Evolutionary conservation across 2,797 vertebrate genomes (phyloP), one percentile per base, ranked within the genome.

Genomic region (Hypotaenidia philippensis): DNA sequence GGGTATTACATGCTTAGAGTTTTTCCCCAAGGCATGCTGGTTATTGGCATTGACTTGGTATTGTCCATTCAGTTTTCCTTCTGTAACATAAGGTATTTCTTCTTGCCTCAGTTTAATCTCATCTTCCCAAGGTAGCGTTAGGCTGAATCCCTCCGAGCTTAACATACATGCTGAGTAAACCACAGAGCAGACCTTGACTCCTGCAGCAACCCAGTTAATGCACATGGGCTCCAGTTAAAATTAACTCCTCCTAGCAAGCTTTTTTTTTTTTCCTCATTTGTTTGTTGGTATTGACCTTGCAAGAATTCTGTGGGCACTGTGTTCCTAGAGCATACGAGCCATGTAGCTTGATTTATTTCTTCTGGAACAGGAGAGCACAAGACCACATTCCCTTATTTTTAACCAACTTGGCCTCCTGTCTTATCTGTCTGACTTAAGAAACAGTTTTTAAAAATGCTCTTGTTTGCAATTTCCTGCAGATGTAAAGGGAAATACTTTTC

Each of bases 391-490:
- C 44, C 1, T 0, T 47, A 6, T 6, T 71, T 75, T 53, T 71
- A n/a, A 71, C 56, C 29, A 53, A 20, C 34, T 41, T 9, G 68
- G 9, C 49, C 25, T 72, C 15, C 34, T 64, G 10, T 69, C 12
- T 75, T 75, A 31, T 2, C 41, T 59, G 17, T 21, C 25, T 53
- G 38, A 41, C 7, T 13, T 3, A n/a, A 60, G 10, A 66, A 31
- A 26, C 2, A 0, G 6, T 57, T 70, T 63, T 2, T 1, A 1
- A 29, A 69, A 57, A 10, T 2, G 4, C 5, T 6, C 8, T 63
- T 63, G 13, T 23, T 64, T 57, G 5, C 10, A 1, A 12, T 59
- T 75, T 84, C 17, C 22, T 68, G 5, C 34, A 26, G 21, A 59
- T 25, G 3, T 29, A 41, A 31, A 32, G 10, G 38, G 2, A 57